phyloP scores from a whole-genome alignment of 1,140 invertebrate genomes.

The Helicorthomorpha holstii region DNA sequence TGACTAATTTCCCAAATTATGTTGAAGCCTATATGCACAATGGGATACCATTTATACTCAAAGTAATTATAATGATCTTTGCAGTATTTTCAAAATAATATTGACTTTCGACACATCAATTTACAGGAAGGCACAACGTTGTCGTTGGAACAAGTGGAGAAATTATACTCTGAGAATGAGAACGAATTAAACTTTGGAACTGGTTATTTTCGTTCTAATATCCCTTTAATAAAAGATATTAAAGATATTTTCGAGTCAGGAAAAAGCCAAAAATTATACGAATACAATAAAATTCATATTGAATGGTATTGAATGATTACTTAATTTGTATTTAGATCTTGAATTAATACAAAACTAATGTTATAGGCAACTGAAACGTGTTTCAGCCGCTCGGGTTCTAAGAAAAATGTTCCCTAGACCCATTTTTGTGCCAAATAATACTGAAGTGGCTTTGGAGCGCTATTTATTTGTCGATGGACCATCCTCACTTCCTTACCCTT shows the following conservation, averaged over 20 bases:
- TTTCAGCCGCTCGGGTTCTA: conserved; percentile 41
- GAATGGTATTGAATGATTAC: background rate
- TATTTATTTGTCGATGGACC: conserved; percentile 50
- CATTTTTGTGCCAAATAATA: conserved; percentile 37
- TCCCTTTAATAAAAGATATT: background rate
- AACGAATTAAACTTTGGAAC: conserved; percentile 9
- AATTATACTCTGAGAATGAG: conserved; percentile 6
- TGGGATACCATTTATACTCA: conserved; percentile 27
- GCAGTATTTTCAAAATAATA: too few species aligned
- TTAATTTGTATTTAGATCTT: background rate
- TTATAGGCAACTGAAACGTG: conserved; percentile 48
- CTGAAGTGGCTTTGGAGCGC: conserved; percentile 46
- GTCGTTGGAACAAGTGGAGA: background rate
- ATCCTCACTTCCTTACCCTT: conserved; percentile 33
- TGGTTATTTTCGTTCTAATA: conserved; percentile 9
- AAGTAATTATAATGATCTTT: too few species aligned
- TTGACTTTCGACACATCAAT: too few species aligned
- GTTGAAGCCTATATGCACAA: conserved; percentile 20
- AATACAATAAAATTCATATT: background rate
- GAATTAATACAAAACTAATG: conserved; percentile 10
- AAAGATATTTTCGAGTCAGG: background rate
- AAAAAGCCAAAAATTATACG: background rate
- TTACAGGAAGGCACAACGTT: too few species aligned
- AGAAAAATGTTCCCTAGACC: conserved; percentile 39
- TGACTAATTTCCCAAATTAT: conserved; percentile 20